Base-by-base conservation (phyloP, 2,888 invertebrate species). In the Caenorhabditis sp. region DNA sequence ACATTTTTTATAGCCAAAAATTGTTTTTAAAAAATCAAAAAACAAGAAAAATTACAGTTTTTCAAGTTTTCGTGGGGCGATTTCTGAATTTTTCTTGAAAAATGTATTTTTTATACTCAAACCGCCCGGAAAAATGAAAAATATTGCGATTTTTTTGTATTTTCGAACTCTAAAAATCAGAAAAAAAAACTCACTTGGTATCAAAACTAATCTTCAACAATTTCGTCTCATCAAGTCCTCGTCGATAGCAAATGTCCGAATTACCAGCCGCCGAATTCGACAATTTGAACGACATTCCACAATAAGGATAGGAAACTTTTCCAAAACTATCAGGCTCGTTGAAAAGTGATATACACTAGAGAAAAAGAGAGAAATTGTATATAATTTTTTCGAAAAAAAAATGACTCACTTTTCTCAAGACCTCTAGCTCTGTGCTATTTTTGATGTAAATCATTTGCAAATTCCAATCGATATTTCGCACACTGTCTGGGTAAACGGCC, bases 401-500 rank as follows among this genome's bases (percentile, higher is more conserved):
- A 10, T 59, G n/a, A 10, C 26, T 49, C 3, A 74, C 74, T 55
- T 64, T 70, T 31, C 66, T 53, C 51, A 83, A 27, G 8, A 68
- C 53, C 8, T 62, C 55, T 0, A 77, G 50, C 14, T 78, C 73
- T 6, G 58, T 66, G 1, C 19, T n/a, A 37, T 78, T 75, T n/a
- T 63, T 55, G 19, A 83, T 62, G 49, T 68, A 77, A 14, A 81
- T 75, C 43, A 86, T 77, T 31, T 85, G 86, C 24, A 83, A 73
- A 8, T 78, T 68, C 79, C 81, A 84, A 55, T 81, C 76, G 14
- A 79, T 62, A 26, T 80, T 76, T 43, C 73, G 72, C 53, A 88
- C 36, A 91, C 88, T 72, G 90, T 89, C 58, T 3, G 69, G 65
- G 12, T 68, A 26, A 23, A 83, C 50, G n/a, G 85, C 81, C 3